phyloP scores from a whole-genome alignment of 2,888 invertebrate genomes.

The Spodoptera exigua region DNA sequence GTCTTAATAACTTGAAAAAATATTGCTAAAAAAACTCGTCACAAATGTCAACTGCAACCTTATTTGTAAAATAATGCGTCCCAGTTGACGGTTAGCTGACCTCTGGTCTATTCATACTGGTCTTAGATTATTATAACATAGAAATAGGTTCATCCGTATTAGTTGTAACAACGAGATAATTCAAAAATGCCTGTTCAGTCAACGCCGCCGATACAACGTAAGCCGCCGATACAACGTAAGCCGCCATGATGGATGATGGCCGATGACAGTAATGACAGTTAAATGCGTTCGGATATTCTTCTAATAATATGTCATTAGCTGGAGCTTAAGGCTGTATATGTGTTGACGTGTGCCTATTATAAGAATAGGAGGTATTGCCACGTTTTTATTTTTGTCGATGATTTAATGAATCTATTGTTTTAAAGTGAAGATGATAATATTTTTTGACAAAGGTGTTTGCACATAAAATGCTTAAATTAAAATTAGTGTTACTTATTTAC shows the following conservation, averaged over 20 bases:
- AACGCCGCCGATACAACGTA: slow-evolving; percentile 55
- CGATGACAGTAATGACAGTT: slow-evolving; percentile 60
- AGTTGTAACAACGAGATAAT: slow-evolving; percentile 54
- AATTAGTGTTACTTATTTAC: background rate
- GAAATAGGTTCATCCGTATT: slow-evolving; percentile 45
- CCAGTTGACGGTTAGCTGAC: slow-evolving; percentile 1
- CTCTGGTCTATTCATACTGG: slow-evolving; percentile 25
- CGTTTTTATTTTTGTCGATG: slow-evolving; percentile 31
- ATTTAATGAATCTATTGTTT: slow-evolving; percentile 1
- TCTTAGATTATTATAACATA: slow-evolving; percentile 30
- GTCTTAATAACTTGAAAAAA: too few relatives aligned
- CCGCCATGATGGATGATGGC: slow-evolving; percentile 55
- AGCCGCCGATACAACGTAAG: slow-evolving; percentile 57
- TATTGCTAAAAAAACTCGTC: too few relatives aligned
- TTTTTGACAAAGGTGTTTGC: slow-evolving; percentile 17
- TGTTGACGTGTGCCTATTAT: slow-evolving; percentile 48
- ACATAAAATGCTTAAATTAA: background rate
- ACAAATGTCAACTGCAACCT: slow-evolving; percentile 2
- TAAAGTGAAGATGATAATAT: too few relatives aligned
- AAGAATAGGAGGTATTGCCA: slow-evolving; percentile 19
- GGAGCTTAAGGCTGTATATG: slow-evolving; percentile 34
- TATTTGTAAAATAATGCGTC: slow-evolving; percentile 14
- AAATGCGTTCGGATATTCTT: slow-evolving; percentile 57
- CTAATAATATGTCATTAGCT: slow-evolving; percentile 52
- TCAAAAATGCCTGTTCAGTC: slow-evolving; percentile 49